A percentile compares a stretch with the other conserved stretches of the same genome.
Conservation (phyloP, 2,797 vertebrate genomes). For the Schizothorax lantsangensis region DNA sequence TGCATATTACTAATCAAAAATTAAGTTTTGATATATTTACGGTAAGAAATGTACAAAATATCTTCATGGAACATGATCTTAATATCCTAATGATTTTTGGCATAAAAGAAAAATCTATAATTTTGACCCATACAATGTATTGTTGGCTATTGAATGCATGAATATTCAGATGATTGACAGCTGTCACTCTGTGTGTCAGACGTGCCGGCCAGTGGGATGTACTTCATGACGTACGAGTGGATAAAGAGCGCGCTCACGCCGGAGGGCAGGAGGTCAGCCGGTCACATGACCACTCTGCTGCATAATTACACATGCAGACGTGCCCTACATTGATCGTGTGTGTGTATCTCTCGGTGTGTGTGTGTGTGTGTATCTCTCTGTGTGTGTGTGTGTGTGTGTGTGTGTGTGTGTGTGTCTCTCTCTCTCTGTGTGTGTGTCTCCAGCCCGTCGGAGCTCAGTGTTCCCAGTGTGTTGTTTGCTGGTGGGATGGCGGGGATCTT, state of each 20-base stretch:
- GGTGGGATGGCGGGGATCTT: slow-evolving; percentile 96
- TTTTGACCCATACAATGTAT: too few species aligned
- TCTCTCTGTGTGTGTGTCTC: background rate
- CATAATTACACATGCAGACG: background rate
- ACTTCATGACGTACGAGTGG: slow-evolving; percentile 98
- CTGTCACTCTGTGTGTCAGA: slow-evolving; percentile 74
- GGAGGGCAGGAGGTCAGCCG: slow-evolving; percentile 87
- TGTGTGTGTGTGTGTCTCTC: too few species aligned
- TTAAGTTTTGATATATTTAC: too few species aligned
- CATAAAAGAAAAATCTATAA: background rate
- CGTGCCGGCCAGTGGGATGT: slow-evolving; percentile 97
- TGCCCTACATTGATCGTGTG: background rate
- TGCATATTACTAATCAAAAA: too few species aligned
- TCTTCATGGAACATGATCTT: too few species aligned
- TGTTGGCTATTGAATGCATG: too few species aligned
- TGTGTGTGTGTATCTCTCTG: too few species aligned
- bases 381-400: background rate
- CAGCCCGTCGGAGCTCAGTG: slow-evolving; percentile 91
- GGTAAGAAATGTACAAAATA: too few species aligned
- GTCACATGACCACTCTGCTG: background rate
- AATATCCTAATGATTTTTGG: too few species aligned
- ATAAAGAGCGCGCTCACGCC: slow-evolving; percentile 92
- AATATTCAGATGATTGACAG: too few species aligned
- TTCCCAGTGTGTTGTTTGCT: slow-evolving; percentile 90
- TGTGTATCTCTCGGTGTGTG: too few species aligned